Evolutionary conservation across 2,797 vertebrate genomes (phyloP), one percentile per base, ranked within the genome.

Genomic region (Malacoctenus gilli): DNA sequence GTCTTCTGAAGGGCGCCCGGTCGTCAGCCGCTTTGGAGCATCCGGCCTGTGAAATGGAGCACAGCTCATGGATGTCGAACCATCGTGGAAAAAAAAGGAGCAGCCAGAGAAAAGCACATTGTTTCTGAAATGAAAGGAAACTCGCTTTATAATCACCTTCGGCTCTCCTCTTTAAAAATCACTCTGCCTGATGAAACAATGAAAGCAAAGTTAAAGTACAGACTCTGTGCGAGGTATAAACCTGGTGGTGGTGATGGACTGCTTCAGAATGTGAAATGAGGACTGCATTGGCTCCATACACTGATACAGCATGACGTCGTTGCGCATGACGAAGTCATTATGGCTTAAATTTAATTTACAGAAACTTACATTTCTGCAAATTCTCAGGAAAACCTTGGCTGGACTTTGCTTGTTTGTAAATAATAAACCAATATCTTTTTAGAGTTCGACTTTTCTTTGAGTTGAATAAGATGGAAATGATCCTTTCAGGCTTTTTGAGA

Each of bases 141-240:
- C 6, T 18, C 16, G 11, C 10, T 41, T 61, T 36, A 30, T 42
- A 19, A 39, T 52, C 16, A 14, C 12, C 31, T 52, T 2, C 19
- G 36, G 39, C 16, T 43, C 53, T 34, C 40, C 10, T 42, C 4
- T 28, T 49, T 30, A 21, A 52, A 9, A 20, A 38, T 8, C n/a
- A n/a, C n/a, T n/a, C n/a, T n/a, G n/a, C 40, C 57, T n/a, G 57
- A 51, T 53, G 30, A 49, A 56, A 21, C 6, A 18, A 62, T 61
- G 16, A 61, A 59, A 49, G 21, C 31, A 31, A n/a, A 20, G 46
- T 46, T 41, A 15, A 23, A n/a, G 34, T 35, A 5, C 13, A 2
- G 18, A 5, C 25, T 28, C n/a, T 16, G 16, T 18, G 14, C 30
- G 41, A 31, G 4, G 22, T n/a, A 4, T 23, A 21, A 55, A n/a